These are phyloP conservation scores for Petromus typicus DNA, from an alignment of 2,113 vertebrate genomes.

Conservation along the genomic window DNA sequence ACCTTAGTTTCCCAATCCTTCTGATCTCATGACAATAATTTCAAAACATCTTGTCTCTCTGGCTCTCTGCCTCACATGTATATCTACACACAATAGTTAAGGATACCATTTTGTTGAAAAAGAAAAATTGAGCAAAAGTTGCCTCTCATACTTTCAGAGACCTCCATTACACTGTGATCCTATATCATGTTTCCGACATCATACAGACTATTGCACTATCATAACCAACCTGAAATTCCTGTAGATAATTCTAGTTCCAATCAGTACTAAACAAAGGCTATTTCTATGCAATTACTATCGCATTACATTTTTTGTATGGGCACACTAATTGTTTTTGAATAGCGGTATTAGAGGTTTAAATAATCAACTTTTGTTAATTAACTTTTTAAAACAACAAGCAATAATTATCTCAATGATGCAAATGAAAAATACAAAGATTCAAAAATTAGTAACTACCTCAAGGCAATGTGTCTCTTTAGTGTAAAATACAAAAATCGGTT, in stretches of 20 bases:
- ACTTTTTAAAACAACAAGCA: constrained; percentile 23
- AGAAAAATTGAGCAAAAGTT: not conserved
- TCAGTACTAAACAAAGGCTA: not conserved
- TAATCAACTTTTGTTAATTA: not conserved
- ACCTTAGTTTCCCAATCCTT: not conserved
- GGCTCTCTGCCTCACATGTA: not conserved
- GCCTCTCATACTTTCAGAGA: not conserved
- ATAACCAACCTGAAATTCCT: not conserved
- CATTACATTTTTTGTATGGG: not conserved
- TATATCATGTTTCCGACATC: not conserved
- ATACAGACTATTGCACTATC: not conserved
- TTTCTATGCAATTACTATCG: not conserved
- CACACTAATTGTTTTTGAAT: not conserved
- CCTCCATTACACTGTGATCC: not conserved
- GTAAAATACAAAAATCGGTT: not conserved
- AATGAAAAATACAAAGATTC: constrained; percentile 8
- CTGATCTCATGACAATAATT: not conserved
- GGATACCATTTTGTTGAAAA: not conserved
- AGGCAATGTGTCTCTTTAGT: not conserved
- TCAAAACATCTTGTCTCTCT: too few species aligned
- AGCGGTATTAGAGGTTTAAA: not conserved
- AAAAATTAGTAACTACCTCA: not conserved
- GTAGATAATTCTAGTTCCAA: not conserved
- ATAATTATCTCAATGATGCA: not conserved
- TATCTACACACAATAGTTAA: not conserved